These are phyloP conservation scores for Bimastos eiseni DNA, from an alignment of 2,888 invertebrate genomes.

Conservation along the genomic window DNA sequence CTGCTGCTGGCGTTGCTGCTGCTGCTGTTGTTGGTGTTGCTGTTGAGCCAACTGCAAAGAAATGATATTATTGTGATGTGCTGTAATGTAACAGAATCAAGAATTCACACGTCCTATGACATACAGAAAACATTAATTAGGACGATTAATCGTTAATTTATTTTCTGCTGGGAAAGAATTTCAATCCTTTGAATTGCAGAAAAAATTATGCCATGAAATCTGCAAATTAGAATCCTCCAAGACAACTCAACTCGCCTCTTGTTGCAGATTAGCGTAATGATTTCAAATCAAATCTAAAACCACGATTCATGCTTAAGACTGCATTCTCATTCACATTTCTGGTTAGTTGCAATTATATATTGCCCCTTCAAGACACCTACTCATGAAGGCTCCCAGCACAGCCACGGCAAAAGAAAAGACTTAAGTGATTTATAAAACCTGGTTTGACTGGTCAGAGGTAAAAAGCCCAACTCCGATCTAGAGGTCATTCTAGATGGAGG, in stretches of 20 bases:
- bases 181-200: not conserved
- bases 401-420: too few species aligned
- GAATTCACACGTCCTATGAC: too few species aligned
- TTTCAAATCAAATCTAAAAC: not conserved
- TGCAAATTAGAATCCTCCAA: not conserved
- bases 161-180: not conserved
- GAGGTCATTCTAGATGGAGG: too few species aligned
- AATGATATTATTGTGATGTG: not conserved
- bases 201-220: not conserved
- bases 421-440: too few species aligned
- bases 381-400: too few species aligned
- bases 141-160: too few species aligned
- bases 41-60: not conserved
- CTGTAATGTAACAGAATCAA: too few species aligned
- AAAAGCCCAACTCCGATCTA: too few species aligned
- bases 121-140: not conserved
- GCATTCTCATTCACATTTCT: not conserved
- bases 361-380: too few species aligned
- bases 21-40: conserved; percentile 29
- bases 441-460: too few species aligned
- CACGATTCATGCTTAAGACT: not conserved
- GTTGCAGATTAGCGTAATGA: not conserved
- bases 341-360: too few species aligned
- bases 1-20: conserved; percentile 34
- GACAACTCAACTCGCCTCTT: not conserved